Evolutionary conservation across 2,797 vertebrate genomes (phyloP).

Genomic region (Takifugu rubripes): DNA sequence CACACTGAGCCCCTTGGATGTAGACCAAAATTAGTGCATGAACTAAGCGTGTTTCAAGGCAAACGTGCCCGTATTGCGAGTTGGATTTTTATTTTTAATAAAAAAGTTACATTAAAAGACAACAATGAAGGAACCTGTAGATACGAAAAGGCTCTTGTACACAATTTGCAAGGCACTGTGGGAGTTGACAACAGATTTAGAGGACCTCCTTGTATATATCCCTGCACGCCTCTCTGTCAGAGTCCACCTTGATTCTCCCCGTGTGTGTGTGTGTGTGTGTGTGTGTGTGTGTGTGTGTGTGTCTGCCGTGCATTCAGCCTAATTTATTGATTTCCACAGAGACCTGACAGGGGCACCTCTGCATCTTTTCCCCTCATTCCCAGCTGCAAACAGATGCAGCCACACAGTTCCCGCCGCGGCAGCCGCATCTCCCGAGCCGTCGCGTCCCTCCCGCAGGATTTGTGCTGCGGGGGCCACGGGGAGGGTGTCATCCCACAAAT

Average conservation of each 20-base stretch:
- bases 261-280: conserved; percentile 14
- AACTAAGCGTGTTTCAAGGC: conserved; percentile 18
- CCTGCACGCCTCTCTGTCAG: conserved; percentile 7
- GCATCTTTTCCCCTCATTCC: conserved; percentile 38
- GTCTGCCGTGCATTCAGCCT: conserved; percentile 29
- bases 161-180: too few species aligned
- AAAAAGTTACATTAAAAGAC: neutral
- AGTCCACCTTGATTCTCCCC: neutral
- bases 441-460: conserved; percentile 53
- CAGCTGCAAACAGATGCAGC: conserved; percentile 2
- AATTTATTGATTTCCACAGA: conserved; percentile 67
- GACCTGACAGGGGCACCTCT: conserved; percentile 56
- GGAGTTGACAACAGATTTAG: too few species aligned
- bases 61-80: neutral
- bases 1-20: conserved; percentile 23
- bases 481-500: conserved; percentile 72
- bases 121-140: neutral
- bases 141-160: too few species aligned
- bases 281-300: conserved; percentile 12
- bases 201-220: conserved; percentile 8
- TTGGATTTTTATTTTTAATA: too few species aligned
- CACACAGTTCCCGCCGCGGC: neutral
- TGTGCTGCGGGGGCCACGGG: conserved; percentile 50
- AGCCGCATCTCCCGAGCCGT: conserved; percentile 37
- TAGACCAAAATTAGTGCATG: conserved; percentile 17